These are phyloP conservation scores for Daphoenositta chrysoptera DNA, from an alignment of 2,113 vertebrate species.

Conservation along the genomic window DNA sequence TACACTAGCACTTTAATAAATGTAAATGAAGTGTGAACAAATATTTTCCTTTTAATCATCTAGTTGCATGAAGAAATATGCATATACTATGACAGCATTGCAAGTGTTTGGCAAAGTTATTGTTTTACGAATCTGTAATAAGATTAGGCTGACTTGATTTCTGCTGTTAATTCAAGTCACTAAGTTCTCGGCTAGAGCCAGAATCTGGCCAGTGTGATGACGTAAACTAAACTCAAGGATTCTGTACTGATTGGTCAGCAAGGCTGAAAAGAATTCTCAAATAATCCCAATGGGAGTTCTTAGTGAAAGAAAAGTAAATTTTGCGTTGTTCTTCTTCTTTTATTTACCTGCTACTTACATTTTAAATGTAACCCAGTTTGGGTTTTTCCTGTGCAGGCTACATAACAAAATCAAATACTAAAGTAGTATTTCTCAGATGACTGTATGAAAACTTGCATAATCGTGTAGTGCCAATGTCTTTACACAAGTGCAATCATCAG, in stretches of 20 bases:
- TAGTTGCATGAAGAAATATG: neutral
- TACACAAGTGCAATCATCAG: neutral
- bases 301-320: neutral
- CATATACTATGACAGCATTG: neutral
- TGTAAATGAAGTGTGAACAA: slow-evolving; percentile 47
- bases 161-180: neutral
- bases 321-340: neutral
- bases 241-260: neutral
- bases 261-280: neutral
- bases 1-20: slow-evolving; percentile 17
- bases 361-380: neutral
- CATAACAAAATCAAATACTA: neutral
- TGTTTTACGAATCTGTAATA: neutral
- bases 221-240: neutral
- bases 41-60: slow-evolving; percentile 50
- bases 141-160: slow-evolving; percentile 8
- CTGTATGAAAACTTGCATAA: neutral
- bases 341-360: neutral
- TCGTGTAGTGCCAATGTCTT: neutral
- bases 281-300: neutral
- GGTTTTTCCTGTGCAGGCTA: neutral
- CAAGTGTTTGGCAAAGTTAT: neutral
- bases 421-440: neutral
- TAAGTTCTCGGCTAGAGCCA: neutral
- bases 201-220: neutral